Conservation (phyloP, 1,140 invertebrate species). For the Ylistrum balloti region DNA sequence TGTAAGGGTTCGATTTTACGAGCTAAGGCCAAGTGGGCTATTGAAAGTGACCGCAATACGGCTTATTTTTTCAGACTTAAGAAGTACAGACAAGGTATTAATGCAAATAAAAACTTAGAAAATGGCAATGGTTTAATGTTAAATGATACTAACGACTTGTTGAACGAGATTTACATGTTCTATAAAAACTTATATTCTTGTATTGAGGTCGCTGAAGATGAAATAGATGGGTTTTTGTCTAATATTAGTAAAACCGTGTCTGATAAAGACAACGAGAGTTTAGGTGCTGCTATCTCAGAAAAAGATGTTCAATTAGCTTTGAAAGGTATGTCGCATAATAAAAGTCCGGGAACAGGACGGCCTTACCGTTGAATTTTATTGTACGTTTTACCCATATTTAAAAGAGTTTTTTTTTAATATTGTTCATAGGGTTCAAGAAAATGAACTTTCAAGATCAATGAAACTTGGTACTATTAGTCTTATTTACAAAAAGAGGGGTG, state of each 20-base stretch:
- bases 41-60: no score
- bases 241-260: not conserved
- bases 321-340: slow-evolving; percentile 47
- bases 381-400: slow-evolving; percentile 36
- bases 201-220: slow-evolving; percentile 37
- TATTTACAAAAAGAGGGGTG: slow-evolving; percentile 51
- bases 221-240: not conserved
- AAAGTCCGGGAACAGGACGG: slow-evolving; percentile 51
- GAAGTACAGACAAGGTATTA: not conserved
- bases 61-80: no score
- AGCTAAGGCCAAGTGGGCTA: slow-evolving; percentile 44
- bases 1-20: slow-evolving; percentile 44
- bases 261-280: not conserved
- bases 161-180: slow-evolving; percentile 48
- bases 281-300: not conserved
- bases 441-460: slow-evolving; percentile 48
- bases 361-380: slow-evolving; percentile 55
- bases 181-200: slow-evolving; percentile 48
- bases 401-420: slow-evolving; percentile 13
- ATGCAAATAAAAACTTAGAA: not conserved
- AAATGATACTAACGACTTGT: not conserved
- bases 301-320: slow-evolving; percentile 44
- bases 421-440: not conserved
- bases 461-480: slow-evolving; percentile 48
- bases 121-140: not conserved